These are phyloP conservation scores for Enteromius treurensis DNA, from an alignment of 2,797 vertebrate species.

Conservation along the genomic window DNA sequence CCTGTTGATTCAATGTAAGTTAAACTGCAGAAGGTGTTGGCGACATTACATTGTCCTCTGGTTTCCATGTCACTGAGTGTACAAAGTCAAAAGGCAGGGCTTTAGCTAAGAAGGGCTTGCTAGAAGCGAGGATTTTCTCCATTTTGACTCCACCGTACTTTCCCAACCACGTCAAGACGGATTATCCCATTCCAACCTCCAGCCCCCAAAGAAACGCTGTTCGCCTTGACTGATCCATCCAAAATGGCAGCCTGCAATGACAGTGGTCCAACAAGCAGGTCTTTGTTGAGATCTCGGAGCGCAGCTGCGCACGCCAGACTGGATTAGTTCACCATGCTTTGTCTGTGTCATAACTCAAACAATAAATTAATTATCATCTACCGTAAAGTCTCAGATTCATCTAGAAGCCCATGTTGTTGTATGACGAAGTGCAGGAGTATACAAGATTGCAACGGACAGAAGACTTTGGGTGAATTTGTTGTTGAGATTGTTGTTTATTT, in stretches of 20 bases:
- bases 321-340: constrained; percentile 60
- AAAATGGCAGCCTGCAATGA: constrained; percentile 44
- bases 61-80: not conserved
- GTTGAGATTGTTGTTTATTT: not conserved
- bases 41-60: not conserved
- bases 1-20: not conserved
- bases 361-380: constrained; percentile 67
- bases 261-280: constrained; percentile 70
- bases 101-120: not conserved
- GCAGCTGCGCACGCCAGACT: constrained; percentile 74
- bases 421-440: not conserved
- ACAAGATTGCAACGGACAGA: not conserved
- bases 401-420: not conserved
- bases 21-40: constrained; percentile 1
- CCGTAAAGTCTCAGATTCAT: constrained; percentile 12
- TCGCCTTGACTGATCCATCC: constrained; percentile 53
- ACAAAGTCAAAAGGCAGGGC: not conserved
- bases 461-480: not conserved
- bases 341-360: constrained; percentile 53
- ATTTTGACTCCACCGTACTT: constrained; percentile 7
- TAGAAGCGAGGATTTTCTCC: constrained; percentile 13
- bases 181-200: constrained; percentile 63
- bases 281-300: constrained; percentile 75
- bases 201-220: constrained; percentile 52
- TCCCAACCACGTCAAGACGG: constrained; percentile 60